A percentile compares a stretch with the other conserved stretches of the same genome.
Evolutionary conservation across 2,113 vertebrate species (phyloP).

Genomic region (Ameiurus melas): DNA sequence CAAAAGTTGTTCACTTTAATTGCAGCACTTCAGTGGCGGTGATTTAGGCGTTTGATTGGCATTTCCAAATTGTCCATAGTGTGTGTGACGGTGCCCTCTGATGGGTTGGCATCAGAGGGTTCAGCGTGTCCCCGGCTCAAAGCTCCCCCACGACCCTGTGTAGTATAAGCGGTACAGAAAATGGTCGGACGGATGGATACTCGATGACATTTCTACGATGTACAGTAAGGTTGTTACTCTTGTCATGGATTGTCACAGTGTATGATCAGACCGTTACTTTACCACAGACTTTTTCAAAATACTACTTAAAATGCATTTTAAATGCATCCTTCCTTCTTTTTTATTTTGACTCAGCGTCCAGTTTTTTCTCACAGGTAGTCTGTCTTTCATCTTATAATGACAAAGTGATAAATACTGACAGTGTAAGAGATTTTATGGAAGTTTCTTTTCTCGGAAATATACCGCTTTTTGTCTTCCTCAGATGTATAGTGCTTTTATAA

Average conservation of each 20-base stretch:
- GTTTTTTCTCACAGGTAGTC: neutral
- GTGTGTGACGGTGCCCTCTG: too few species aligned
- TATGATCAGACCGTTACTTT: neutral
- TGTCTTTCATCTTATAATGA: neutral
- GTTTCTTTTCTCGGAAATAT: too few species aligned
- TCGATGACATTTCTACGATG: neutral
- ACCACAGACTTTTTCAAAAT: neutral
- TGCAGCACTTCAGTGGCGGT: too few species aligned
- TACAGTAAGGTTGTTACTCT: neutral
- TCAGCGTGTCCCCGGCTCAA: too few species aligned
- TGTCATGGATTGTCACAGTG: neutral
- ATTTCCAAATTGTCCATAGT: too few species aligned
- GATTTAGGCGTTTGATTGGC: too few species aligned
- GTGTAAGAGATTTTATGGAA: neutral
- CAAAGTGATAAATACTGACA: neutral
- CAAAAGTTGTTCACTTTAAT: too few species aligned
- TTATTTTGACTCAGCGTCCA: neutral
- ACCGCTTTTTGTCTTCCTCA: neutral
- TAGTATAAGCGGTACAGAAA: too few species aligned
- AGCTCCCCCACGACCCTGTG: too few species aligned
- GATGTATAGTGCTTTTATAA: conserved; percentile 43
- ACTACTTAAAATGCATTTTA: neutral
- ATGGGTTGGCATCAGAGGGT: too few species aligned
- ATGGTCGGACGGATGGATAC: neutral
- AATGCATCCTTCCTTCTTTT: neutral